Evolutionary conservation across 2,888 invertebrate genomes (phyloP).

Genomic region (Drosophila tripunctata): DNA sequence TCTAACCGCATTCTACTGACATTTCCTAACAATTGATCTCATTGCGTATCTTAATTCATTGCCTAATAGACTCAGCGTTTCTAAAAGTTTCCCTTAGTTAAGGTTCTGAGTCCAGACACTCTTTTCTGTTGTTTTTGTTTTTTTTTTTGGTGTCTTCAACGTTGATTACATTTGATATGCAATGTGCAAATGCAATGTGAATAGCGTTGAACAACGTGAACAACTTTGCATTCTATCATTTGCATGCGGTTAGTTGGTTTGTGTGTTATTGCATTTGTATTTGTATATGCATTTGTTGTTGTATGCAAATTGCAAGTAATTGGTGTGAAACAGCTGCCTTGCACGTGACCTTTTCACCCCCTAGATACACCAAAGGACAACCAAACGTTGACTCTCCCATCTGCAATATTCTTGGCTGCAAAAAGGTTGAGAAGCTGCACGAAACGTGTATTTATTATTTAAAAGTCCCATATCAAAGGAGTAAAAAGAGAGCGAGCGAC

Average conservation of each 20-base stretch:
- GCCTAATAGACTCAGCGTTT: slow-evolving; percentile 70
- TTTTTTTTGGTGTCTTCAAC: slow-evolving; percentile 32
- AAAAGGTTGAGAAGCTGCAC: slow-evolving; percentile 19
- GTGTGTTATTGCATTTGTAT: too few species aligned
- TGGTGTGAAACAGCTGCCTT: slow-evolving; percentile 76
- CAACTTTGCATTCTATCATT: slow-evolving; percentile 70
- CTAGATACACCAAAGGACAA: neutral
- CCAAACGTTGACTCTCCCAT: slow-evolving; percentile 6
- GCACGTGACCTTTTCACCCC: slow-evolving; percentile 64
- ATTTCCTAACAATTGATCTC: slow-evolving; percentile 77
- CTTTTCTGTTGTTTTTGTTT: too few species aligned
- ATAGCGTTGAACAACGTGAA: slow-evolving; percentile 10
- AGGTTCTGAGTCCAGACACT: slow-evolving; percentile 25
- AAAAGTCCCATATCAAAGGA: slow-evolving; percentile 48
- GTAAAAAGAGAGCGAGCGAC: too few species aligned
- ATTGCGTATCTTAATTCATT: slow-evolving; percentile 77
- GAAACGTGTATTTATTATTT: slow-evolving; percentile 73
- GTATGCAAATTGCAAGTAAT: slow-evolving; percentile 77
- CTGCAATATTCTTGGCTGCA: slow-evolving; percentile 30
- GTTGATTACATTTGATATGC: slow-evolving; percentile 80
- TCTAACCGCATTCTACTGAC: slow-evolving; percentile 17
- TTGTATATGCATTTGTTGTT: slow-evolving; percentile 50
- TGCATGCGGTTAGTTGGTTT: slow-evolving; percentile 78
- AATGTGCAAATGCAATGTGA: slow-evolving; percentile 56
- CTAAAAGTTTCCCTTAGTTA: slow-evolving; percentile 33